Percentiles rank a stretch among this genome's conserved stretches.
Evolutionary conservation across 2,797 vertebrate species (phyloP).

Genomic region (Arremon brunneinucha): DNA sequence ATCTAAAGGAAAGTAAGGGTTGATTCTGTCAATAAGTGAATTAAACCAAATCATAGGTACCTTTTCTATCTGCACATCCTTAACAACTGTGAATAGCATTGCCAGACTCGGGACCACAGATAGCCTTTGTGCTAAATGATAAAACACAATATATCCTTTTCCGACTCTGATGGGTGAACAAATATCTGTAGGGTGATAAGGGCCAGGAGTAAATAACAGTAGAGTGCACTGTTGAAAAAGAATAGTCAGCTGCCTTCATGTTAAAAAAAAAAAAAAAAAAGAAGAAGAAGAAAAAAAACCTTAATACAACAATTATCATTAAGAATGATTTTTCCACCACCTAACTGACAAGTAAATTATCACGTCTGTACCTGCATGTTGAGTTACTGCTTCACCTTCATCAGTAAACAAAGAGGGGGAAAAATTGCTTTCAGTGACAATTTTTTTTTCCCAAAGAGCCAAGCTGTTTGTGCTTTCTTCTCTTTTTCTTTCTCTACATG

Average conservation of each 20-base stretch:
- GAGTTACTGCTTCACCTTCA: conserved; percentile 65
- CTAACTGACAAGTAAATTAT: conserved; percentile 63
- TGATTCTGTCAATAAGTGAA: not conserved
- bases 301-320: conserved; percentile 64
- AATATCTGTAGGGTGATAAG: not conserved
- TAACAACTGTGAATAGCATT: not conserved
- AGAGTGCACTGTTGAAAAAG: conserved; percentile 41
- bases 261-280: not conserved
- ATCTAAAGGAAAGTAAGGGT: not conserved
- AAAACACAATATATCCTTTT: not conserved
- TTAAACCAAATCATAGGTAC: not conserved
- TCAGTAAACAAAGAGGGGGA: conserved; percentile 44
- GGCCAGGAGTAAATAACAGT: conserved; percentile 17
- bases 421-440: conserved; percentile 43
- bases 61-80: not conserved
- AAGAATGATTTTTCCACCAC: conserved; percentile 51
- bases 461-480: conserved; percentile 25
- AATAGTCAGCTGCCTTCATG: not conserved
- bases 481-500: conserved; percentile 2
- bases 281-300: not conserved
- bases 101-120: not conserved
- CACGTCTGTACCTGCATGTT: conserved; percentile 59
- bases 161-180: not conserved
- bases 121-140: not conserved
- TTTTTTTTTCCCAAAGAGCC: conserved; percentile 18